A percentile compares a stretch with the other conserved stretches of the same genome.
Evolutionary conservation across 2,888 invertebrate species (phyloP).

Genomic region (Protophormia terraenovae): DNA sequence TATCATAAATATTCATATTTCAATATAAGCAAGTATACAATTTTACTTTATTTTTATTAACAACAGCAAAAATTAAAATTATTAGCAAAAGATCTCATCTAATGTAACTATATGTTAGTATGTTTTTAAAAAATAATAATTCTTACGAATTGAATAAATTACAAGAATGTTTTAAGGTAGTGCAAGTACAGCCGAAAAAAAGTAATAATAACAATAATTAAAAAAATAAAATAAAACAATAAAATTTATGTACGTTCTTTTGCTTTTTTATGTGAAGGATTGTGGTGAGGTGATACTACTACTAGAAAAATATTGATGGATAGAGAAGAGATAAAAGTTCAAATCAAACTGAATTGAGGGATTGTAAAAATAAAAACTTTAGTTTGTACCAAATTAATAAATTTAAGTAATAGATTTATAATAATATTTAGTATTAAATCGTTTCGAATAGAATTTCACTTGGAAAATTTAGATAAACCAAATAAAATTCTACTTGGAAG

Average conservation of each 20-base stretch:
- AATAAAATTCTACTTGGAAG: constrained; percentile 71
- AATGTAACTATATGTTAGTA: not conserved
- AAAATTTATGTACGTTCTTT: constrained; percentile 13
- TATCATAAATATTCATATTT: constrained; percentile 6
- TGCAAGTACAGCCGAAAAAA: constrained; percentile 8
- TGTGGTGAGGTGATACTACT: not conserved
- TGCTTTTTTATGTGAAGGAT: not conserved
- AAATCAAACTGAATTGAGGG: not conserved
- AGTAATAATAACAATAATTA: constrained; percentile 24
- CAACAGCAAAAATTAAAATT: constrained; percentile 3
- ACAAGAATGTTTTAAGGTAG: constrained; percentile 22
- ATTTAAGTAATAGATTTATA: constrained; percentile 46
- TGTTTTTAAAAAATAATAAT: constrained; percentile 7
- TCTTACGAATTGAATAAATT: constrained; percentile 22
- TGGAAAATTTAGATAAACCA: not conserved
- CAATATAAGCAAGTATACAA: not conserved
- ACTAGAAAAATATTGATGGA: not conserved
- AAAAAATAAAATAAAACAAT: not conserved
- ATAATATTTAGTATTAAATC: constrained; percentile 29
- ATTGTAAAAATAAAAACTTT: constrained; percentile 34
- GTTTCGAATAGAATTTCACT: constrained; percentile 10
- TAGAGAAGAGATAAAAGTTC: not conserved
- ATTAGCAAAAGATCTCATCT: constrained; percentile 10
- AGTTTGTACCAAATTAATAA: constrained; percentile 60
- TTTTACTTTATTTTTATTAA: not conserved